These are phyloP conservation scores for Macrosoma leucophasiata DNA, from an alignment of 2,888 invertebrate genomes.

Conservation along the genomic window DNA sequence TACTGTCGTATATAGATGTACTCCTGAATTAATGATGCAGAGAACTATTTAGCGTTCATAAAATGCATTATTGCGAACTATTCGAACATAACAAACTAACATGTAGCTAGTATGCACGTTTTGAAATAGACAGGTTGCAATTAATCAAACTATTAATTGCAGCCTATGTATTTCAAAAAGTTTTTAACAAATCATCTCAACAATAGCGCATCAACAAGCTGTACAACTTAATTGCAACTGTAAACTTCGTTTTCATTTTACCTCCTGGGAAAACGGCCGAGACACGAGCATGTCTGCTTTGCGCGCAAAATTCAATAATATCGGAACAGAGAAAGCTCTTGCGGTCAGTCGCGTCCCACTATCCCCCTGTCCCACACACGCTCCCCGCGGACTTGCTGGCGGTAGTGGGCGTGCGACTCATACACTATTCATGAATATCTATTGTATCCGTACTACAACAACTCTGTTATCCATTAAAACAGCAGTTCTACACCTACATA, in stretches of 20 bases:
- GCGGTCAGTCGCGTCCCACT: conserved; percentile 28
- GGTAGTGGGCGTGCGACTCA: conserved; percentile 26
- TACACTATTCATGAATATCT: conserved; percentile 41
- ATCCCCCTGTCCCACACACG: conserved; percentile 21
- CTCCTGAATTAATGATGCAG: too few species aligned
- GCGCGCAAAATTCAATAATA: conserved; percentile 45
- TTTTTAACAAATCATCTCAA: too few species aligned
- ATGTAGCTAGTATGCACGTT: too few species aligned
- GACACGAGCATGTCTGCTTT: conserved; percentile 32
- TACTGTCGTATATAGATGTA: too few species aligned
- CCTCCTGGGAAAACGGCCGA: conserved; percentile 28
- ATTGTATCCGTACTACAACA: conserved; percentile 23
- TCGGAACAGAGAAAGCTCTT: conserved; percentile 27
- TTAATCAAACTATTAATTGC: too few species aligned
- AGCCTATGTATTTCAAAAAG: too few species aligned
- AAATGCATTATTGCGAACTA: too few species aligned
- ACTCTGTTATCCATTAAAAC: conserved; percentile 16
- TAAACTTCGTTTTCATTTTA: conserved; percentile 36
- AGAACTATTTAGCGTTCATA: too few species aligned
- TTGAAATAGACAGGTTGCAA: too few species aligned
- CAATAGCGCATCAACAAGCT: too few species aligned
- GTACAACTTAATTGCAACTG: conserved; percentile 31
- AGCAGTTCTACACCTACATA: conserved; percentile 2
- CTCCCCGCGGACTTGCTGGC: conserved; percentile 32
- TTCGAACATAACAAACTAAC: too few species aligned